phyloP scores from a whole-genome alignment of 2,113 vertebrate genomes.

The Danionella cerebrum region DNA sequence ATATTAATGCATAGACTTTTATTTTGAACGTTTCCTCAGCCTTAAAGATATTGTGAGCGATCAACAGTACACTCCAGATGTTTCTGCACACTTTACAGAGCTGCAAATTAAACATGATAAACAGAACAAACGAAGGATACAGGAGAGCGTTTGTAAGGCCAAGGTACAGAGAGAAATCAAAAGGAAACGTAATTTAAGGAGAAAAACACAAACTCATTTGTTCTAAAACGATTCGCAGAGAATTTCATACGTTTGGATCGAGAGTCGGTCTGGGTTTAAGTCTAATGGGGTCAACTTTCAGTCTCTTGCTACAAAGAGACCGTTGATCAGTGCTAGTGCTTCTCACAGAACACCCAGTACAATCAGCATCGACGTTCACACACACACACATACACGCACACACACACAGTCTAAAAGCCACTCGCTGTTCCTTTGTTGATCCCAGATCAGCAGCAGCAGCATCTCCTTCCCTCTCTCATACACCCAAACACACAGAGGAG shows the following conservation, averaged over 20 bases:
- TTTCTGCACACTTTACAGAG: slow-evolving; percentile 23
- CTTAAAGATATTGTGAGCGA: slow-evolving; percentile 17
- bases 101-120: background rate
- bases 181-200: slow-evolving; percentile 23
- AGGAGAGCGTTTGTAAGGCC: slow-evolving; percentile 49
- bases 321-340: slow-evolving; percentile 57
- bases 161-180: slow-evolving; percentile 42
- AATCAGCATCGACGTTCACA: slow-evolving; percentile 49
- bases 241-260: slow-evolving; percentile 32
- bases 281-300: slow-evolving; percentile 14
- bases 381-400: slow-evolving; percentile 49
- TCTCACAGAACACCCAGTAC: slow-evolving; percentile 50
- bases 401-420: background rate
- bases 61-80: slow-evolving; percentile 18
- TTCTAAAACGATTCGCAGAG: background rate
- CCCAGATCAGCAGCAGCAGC: background rate
- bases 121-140: slow-evolving; percentile 14
- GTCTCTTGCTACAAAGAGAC: slow-evolving; percentile 34
- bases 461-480: slow-evolving; percentile 36
- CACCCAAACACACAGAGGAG: slow-evolving; percentile 35
- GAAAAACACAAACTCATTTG: background rate
- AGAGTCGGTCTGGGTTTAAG: slow-evolving; percentile 10
- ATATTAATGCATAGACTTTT: slow-evolving; percentile 34
- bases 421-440: background rate
- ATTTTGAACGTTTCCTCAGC: background rate